These are phyloP conservation scores for Pegoplata infirma DNA, from an alignment of 2,888 invertebrate species.

Conservation along the genomic window DNA sequence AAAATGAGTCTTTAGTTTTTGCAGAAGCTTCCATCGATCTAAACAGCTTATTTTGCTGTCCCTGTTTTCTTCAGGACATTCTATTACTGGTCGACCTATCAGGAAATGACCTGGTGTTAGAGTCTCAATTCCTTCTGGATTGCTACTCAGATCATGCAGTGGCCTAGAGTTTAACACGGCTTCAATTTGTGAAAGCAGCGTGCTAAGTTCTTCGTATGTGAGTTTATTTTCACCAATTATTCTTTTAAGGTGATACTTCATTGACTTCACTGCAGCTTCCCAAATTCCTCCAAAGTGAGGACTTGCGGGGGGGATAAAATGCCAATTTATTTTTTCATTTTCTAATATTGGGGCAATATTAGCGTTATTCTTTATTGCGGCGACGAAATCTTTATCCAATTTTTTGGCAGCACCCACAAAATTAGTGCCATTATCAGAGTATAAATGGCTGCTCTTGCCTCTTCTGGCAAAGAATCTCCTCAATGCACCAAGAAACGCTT, in stretches of 20 bases:
- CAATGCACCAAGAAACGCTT: too few species aligned
- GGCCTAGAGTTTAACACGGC: constrained; percentile 32
- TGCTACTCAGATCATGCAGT: not conserved
- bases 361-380: not conserved
- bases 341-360: constrained; percentile 4
- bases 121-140: not conserved
- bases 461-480: not conserved
- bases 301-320: not conserved
- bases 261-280: constrained; percentile 13
- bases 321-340: not conserved
- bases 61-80: not conserved
- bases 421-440: not conserved
- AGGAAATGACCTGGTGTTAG: not conserved
- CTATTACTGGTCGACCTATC: not conserved
- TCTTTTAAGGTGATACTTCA: constrained; percentile 22
- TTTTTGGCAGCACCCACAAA: not conserved
- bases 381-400: not conserved
- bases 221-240: constrained; percentile 9
- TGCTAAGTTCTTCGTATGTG: constrained; percentile 17
- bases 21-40: constrained; percentile 3
- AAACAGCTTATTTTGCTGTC: not conserved
- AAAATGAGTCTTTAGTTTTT: constrained; percentile 8
- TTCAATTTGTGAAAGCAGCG: constrained; percentile 22
- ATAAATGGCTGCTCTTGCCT: not conserved
- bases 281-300: constrained; percentile 17